Evolutionary conservation across 1,140 invertebrate genomes (phyloP).

Genomic region (Lerema accius): DNA sequence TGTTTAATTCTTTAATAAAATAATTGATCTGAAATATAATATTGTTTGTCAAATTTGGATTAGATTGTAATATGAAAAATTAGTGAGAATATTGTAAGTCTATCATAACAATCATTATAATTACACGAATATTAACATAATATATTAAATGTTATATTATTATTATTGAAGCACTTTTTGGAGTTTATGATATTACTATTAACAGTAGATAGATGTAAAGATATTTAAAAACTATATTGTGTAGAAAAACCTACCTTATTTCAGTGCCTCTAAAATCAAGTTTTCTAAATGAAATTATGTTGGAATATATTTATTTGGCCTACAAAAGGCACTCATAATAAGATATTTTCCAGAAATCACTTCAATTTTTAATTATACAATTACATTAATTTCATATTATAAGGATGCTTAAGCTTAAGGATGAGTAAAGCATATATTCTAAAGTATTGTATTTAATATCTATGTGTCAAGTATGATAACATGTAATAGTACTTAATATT

Average conservation of each 20-base stretch:
- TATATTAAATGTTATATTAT: slow-evolving; percentile 37
- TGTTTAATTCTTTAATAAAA: neutral
- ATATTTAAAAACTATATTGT: no score
- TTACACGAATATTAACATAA: slow-evolving; percentile 4
- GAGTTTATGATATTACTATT: slow-evolving; percentile 41
- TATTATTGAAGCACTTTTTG: slow-evolving; percentile 45
- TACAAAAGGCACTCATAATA: neutral
- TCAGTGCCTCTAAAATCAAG: no score
- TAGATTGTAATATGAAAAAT: slow-evolving; percentile 49
- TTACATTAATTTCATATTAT: slow-evolving; percentile 11
- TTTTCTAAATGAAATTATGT: no score
- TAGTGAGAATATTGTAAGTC: slow-evolving; percentile 63
- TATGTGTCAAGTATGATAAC: slow-evolving; percentile 37
- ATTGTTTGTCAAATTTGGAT: slow-evolving; percentile 26
- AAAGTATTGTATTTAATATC: slow-evolving; percentile 56
- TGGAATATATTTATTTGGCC: slow-evolving; percentile 1
- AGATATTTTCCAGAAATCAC: neutral
- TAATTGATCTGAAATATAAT: no score
- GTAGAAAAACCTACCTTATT: no score
- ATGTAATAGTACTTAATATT: slow-evolving; percentile 52
- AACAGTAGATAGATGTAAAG: neutral
- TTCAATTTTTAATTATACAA: slow-evolving; percentile 11
- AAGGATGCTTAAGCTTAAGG: slow-evolving; percentile 20
- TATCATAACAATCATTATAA: slow-evolving; percentile 43
- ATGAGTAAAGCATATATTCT: slow-evolving; percentile 77